phyloP scores from a whole-genome alignment of 2,888 invertebrate genomes.

The Craniophora ligustri region DNA sequence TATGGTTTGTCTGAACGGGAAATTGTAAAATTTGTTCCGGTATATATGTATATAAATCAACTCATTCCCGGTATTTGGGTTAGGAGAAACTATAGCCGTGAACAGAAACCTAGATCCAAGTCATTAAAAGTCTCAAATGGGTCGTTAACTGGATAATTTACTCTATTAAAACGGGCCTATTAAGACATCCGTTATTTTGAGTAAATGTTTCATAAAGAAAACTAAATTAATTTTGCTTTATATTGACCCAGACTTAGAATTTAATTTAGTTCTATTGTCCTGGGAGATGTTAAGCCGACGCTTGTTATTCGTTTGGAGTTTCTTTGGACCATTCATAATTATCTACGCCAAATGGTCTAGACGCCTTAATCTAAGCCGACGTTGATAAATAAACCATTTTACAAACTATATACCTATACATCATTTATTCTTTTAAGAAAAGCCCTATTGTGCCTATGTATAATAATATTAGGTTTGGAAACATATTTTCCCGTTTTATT shows the following conservation, averaged over 20 bases:
- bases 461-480: too few relatives aligned
- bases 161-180: constrained; percentile 27
- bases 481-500: too few relatives aligned
- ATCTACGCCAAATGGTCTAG: constrained; percentile 2
- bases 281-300: neutral
- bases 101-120: constrained; percentile 33
- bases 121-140: constrained; percentile 24
- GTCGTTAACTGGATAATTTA: constrained; percentile 15
- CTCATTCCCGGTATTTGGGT: constrained; percentile 18
- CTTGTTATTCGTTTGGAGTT: constrained; percentile 14
- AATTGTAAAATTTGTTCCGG: neutral
- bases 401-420: neutral
- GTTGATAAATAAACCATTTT: constrained; percentile 12
- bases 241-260: constrained; percentile 1
- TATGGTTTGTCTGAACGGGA: neutral
- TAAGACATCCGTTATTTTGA: constrained; percentile 9
- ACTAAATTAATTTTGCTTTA: neutral
- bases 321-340: neutral
- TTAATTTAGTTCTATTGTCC: neutral
- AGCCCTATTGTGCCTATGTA: too few relatives aligned
- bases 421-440: too few relatives aligned
- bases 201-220: constrained; percentile 7
- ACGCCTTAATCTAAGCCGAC: constrained; percentile 7
- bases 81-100: constrained; percentile 9
- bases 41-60: constrained; percentile 5